Base-by-base conservation (phyloP, 2,113 vertebrate genomes). In the Ceuthmochares aereus region DNA sequence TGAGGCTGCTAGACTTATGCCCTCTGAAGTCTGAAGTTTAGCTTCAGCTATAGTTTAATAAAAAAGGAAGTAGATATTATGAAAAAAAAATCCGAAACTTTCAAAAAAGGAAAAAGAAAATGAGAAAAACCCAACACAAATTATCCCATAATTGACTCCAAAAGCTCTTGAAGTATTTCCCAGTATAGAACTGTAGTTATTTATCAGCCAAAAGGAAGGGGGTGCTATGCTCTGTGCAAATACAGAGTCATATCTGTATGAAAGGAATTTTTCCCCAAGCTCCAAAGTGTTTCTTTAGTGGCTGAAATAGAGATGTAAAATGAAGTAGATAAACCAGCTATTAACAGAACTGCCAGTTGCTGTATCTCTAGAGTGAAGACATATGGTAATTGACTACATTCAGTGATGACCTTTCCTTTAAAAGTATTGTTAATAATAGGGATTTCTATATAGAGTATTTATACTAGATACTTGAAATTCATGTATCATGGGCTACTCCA, bases 291-390 rank as follows among this genome's bases (percentile, higher is more conserved):
- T 96, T 94, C 66, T 94, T 72, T 58, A 87, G 76, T 91, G 49
- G 60, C 63, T 96, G 84, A 95, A 96, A 76, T 67, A 90, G 76
- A 81, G 72, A 91, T 82, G 43, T 92, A 93, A 93, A 96, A 94
- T 74, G 47, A 92, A 80, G 54, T 36, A 93, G 90, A 95, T 94
- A 96, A 95, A 94, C 55, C 70, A 82, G 66, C 93, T 94, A 84
- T 97, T 91, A 96, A 96, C 88, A 79, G 92, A 88, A 74, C 92
- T 91, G 82, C 74, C 92, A 94, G 95, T 96, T 97, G 73, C 67
- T 95, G 30, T 84, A 92, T 96, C 76, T 92, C 60, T 88, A 90
- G 91, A 87, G 72, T 54, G 86, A 94, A 97, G 88, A 82, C 77
- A 84, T 93, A 93, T 95, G 81, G 79, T 96, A 89, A 83, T 83